Evolutionary conservation across 92 coral and sea anemone genomes (phyloP), one percentile per base, ranked within the genome.

Genomic region (Metridium senile): DNA sequence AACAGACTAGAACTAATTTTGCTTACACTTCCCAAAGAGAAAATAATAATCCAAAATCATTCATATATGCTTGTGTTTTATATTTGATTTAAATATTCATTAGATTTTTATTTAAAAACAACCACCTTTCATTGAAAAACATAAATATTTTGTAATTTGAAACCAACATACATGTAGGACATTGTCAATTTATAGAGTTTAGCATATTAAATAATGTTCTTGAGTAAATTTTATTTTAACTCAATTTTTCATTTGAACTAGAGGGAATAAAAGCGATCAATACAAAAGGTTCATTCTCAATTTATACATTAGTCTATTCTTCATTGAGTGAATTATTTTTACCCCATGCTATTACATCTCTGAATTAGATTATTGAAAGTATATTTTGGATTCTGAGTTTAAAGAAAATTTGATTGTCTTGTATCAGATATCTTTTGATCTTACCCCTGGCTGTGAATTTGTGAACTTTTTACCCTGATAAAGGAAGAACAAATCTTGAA

Each of bases 21-120:
- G 61, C 65, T 58, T 54, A 10, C 31, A 58, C 25, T 11, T 8
- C 61, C 20, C 61, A 54, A 54, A 54, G 61, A 54, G 61, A 54
- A 54, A 54, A 54, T 54, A 22, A n/a, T n/a, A n/a, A 54, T 45
- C 16, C 9, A 11, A 70, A 26, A 2, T 9, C 11, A 39, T 33
- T 27, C 7, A 1, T 46, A 1, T 57, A 21, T 72, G 11, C 1
- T 26, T 32, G 17, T 10, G 4, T 54, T 19, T 58, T 58, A 63
- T 72, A 54, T 51, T 28, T n/a, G 16, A 72, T 54, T 51, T 51
- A 54, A 72, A 22, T 56, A 58, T 58, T 58, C 65, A 58, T 58
- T 58, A 7, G 51, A 16, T 45, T 7, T 16, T 45, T 45, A 7
- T 16, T 45, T 45, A 16, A 45, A 45, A 7, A 45, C 51, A 7